phyloP scores from a whole-genome alignment of 2,888 invertebrate genomes.

The Scrobipalpa atriplicella region DNA sequence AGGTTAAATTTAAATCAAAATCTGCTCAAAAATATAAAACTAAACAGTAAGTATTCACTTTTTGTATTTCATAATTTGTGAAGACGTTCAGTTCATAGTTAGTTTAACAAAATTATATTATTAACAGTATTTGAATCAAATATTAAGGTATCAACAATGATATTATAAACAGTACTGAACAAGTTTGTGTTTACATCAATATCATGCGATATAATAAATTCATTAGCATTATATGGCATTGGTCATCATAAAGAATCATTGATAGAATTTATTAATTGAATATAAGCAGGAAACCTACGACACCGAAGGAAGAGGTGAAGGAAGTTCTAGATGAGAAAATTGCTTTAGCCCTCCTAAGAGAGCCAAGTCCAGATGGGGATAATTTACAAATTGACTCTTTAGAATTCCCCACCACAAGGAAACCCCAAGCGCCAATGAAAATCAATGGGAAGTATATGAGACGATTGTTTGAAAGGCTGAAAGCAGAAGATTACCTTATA shows the following conservation, averaged over 20 bases:
- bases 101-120: too few relatives aligned
- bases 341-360: slow-evolving; percentile 46
- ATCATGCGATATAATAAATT: too few relatives aligned
- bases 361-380: slow-evolving; percentile 59
- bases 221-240: too few relatives aligned
- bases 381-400: slow-evolving; percentile 44
- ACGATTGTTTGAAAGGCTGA: slow-evolving; percentile 31
- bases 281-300: too few relatives aligned
- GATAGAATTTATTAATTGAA: too few relatives aligned
- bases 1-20: neutral
- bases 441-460: slow-evolving; percentile 58
- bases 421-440: slow-evolving; percentile 38
- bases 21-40: neutral
- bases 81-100: too few relatives aligned
- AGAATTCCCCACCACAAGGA: slow-evolving; percentile 24
- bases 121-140: too few relatives aligned
- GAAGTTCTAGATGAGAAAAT: slow-evolving; percentile 40
- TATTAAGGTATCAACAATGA: too few relatives aligned
- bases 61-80: neutral
- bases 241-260: too few relatives aligned
- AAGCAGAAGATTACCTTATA: slow-evolving; percentile 26
- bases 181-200: too few relatives aligned
- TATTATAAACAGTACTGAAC: too few relatives aligned
- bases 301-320: neutral
- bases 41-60: neutral